Base-by-base conservation (phyloP, 2,888 invertebrate genomes). In the Lepidochrysops patricia region DNA sequence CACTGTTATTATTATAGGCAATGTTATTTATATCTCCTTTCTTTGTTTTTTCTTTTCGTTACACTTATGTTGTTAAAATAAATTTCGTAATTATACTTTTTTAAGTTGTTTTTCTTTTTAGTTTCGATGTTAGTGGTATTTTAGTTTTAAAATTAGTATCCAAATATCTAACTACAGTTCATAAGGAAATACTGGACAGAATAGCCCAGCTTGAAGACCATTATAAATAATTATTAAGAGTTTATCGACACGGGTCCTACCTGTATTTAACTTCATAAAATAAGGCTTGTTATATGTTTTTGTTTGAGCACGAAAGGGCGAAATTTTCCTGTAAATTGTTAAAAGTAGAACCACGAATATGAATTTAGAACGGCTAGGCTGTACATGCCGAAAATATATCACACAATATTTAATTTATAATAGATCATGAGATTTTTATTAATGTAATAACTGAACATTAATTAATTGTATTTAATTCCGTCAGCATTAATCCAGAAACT, bases 1-100 rank as follows among this genome's bases (percentile, higher is more conserved):
- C 87, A 84, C 84, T 88, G 87, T 87, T 88, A 80, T 83, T 79
- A 79, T 48, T 54, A 54, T 54, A 29, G 32, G 29, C 32, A 12
- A 54, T 54, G 77, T 82, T 83, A 79, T 77, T 81, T 78, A 29
- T 54, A 54, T 19, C 32, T 23, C 9, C 19, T 32, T 54, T 69
- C 73, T 80, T 79, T 73, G 74, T 82, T 43, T 80, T 80, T 70
- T 57, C 25, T 70, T 76, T 80, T 77, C 75, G 71, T 79, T 77
- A 75, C 74, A 72, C 76, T 72, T 79, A 76, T 80, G 80, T 85
- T 87, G 79, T 84, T 81, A 75, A 79, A 80, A 83, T 84, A 85
- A 87, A 81, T 73, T 80, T 83, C 86, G 82, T 82, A 76, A 77
- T 76, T 71, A 79, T 80, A 80, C 69, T 71, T 76, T 80, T 48